Base-by-base conservation (phyloP, 2,797 vertebrate genomes). In the Loris lydekkerianus region DNA sequence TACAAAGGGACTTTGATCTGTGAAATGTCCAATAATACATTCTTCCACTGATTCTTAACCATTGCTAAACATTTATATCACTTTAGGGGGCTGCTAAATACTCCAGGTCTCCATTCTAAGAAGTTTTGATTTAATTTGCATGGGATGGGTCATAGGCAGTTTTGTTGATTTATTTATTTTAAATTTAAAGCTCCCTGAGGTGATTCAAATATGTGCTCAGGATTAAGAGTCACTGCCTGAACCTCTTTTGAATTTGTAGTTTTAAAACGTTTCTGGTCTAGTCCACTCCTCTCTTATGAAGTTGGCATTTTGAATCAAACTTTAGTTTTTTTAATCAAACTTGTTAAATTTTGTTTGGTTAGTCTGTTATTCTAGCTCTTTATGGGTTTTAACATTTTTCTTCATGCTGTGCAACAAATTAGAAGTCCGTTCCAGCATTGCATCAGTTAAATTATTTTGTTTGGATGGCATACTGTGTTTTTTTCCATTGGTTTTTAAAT, bases 111-210 rank as follows among this genome's bases (percentile, higher is more conserved):
- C 17, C n/a, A 90, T 17, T 88, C 46, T 92, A 81, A 67, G 77
- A 92, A 4, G 80, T 87, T 91, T n/a, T 95, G 49, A 91, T 82
- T 94, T 83, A 96, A 93, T 93, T 97, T 65, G 34, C 21, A 34
- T 92, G 18, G 37, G 73, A 29, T 92, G 88, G 31, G 60, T 77
- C 80, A 49, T 3, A 15, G 40, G 73, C 21, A 88, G 3, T 8
- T 73, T 87, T 73, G 77, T 72, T 82, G 76, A 63, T 77, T 53
- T 21, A 4, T 31, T 76, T 58, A 29, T 72, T 56, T 91, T 67
- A 14, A 82, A 92, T 77, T 56, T 88, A 92, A 90, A 67, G 4
- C 23, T 93, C 13, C 27, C 34, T 0, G 10, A 93, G 29, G 58
- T 92, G 34, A 91, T 92, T 94, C 46, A 83, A 86, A 89, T 90